phyloP scores from a whole-genome alignment of 2,113 vertebrate genomes.

The Leuciscus idus region DNA sequence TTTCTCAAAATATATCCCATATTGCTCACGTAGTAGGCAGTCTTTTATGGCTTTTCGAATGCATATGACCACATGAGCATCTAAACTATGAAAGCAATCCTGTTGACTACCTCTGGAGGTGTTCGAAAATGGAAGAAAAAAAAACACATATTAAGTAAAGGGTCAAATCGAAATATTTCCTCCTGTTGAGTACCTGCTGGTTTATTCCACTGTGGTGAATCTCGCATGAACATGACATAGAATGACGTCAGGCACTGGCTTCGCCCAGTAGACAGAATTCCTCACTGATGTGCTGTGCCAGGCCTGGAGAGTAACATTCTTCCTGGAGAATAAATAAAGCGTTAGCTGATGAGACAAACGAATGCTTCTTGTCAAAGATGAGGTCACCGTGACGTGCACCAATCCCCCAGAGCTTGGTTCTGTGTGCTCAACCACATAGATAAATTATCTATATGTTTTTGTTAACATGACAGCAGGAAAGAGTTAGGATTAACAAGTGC shows the following conservation, averaged over 20 bases:
- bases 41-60: no score
- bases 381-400: slow-evolving; percentile 17
- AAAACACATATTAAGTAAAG: no score
- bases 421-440: background rate
- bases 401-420: background rate
- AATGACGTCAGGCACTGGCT: slow-evolving; percentile 26
- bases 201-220: background rate
- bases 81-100: no score
- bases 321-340: slow-evolving; percentile 43
- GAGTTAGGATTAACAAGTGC: slow-evolving; percentile 44
- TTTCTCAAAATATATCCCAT: no score
- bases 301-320: slow-evolving; percentile 24
- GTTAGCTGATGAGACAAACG: background rate
- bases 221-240: background rate
- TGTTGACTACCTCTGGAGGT: no score
- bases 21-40: no score
- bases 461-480: slow-evolving; percentile 44
- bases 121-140: no score
- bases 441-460: slow-evolving; percentile 35
- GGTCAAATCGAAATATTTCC: background rate
- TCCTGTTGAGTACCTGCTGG: background rate
- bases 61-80: no score
- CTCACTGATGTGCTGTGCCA: slow-evolving; percentile 39
- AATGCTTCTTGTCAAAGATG: slow-evolving; percentile 29
- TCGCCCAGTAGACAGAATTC: slow-evolving; percentile 33